Percentiles rank a stretch among this genome's conserved stretches.
phyloP scores from a whole-genome alignment of 2,113 vertebrate genomes.

The Corynorhinus townsendii region DNA sequence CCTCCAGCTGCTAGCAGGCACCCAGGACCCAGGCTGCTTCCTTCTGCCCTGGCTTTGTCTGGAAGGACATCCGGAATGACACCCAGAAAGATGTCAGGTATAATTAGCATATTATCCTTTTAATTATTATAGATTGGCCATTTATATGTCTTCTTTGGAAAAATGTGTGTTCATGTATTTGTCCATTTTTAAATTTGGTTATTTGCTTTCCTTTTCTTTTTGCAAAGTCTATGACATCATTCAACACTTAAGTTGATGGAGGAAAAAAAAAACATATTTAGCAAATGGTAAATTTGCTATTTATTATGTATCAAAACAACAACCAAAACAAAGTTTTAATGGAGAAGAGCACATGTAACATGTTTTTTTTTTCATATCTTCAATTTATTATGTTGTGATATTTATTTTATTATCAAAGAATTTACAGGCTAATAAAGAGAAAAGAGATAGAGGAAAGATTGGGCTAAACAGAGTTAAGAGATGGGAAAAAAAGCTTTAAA shows the following conservation, averaged over 20 bases:
- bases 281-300: not conserved
- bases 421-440: conserved; percentile 10
- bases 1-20: no score
- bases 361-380: conserved; percentile 68
- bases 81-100: no score
- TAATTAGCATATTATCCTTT: no score
- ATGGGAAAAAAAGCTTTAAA: not conserved
- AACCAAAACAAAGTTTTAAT: conserved; percentile 63
- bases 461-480: conserved; percentile 56
- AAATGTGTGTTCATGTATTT: not conserved
- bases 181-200: not conserved
- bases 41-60: no score
- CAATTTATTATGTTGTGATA: conserved; percentile 52
- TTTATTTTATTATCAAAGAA: conserved; percentile 61
- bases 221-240: conserved; percentile 40
- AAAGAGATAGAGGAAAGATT: conserved; percentile 45
- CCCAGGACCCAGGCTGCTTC: no score
- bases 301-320: conserved; percentile 67
- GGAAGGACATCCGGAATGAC: no score
- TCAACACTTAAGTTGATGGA: conserved; percentile 59
- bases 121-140: not conserved
- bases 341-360: conserved; percentile 68
- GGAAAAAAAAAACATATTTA: conserved; percentile 64
- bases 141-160: not conserved
- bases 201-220: not conserved